Percentiles rank a stretch among this genome's conserved stretches.
These are phyloP conservation scores for Plebejus anna DNA, from an alignment of 2,888 invertebrate genomes.

Conservation along the genomic window DNA sequence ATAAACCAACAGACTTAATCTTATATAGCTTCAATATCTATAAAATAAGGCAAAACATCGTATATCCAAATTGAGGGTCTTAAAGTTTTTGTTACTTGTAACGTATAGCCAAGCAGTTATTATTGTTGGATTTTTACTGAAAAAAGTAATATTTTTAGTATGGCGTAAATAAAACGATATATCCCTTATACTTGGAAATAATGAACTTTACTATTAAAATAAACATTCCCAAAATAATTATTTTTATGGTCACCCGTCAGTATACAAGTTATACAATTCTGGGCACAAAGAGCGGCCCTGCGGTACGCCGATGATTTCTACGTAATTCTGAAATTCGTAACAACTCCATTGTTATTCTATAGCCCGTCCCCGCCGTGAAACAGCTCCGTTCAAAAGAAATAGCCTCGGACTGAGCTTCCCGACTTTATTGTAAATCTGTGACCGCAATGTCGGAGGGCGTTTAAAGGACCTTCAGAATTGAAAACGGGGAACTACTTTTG, in stretches of 20 bases:
- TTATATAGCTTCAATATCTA: neutral
- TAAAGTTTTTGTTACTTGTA: neutral
- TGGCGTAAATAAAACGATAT: too few relatives aligned
- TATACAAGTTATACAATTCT: conserved; percentile 32
- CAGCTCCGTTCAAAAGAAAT: conserved; percentile 53
- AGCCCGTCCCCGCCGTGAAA: conserved; percentile 31
- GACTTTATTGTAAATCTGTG: conserved; percentile 64
- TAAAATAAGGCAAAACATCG: neutral
- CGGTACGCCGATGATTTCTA: conserved; percentile 42
- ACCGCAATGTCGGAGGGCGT: conserved; percentile 50
- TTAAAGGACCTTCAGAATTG: conserved; percentile 37
- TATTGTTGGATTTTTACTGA: neutral
- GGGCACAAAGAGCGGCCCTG: conserved; percentile 41
- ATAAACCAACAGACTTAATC: neutral
- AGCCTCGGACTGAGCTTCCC: conserved; percentile 54
- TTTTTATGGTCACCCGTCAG: neutral
- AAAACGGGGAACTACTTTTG: conserved; percentile 36
- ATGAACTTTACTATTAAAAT: neutral
- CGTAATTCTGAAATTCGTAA: conserved; percentile 42
- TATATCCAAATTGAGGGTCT: neutral
- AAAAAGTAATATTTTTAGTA: neutral
- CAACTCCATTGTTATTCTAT: conserved; percentile 46
- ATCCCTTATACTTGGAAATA: neutral
- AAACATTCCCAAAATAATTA: neutral
- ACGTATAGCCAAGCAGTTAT: too few relatives aligned